Conservation (phyloP, 2,888 invertebrate genomes). For the Apotomis capreana region DNA sequence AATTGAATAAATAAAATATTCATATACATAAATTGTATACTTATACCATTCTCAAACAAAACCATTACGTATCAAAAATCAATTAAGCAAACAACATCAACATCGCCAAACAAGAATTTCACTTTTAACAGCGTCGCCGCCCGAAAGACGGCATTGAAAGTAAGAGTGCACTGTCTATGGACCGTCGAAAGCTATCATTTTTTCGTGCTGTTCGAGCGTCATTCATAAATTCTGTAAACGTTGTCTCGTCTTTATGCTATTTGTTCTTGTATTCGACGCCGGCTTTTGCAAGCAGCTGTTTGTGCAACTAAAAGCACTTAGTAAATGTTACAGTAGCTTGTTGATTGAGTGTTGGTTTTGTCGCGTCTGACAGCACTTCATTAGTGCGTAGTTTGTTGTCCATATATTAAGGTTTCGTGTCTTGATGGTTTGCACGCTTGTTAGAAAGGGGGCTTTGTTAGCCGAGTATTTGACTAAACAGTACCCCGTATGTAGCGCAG, state of each 20-base stretch:
- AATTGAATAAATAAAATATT: no score
- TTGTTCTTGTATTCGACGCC: neutral
- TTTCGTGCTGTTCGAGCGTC: constrained; percentile 29
- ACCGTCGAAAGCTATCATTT: constrained; percentile 31
- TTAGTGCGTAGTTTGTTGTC: constrained; percentile 33
- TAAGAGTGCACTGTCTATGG: constrained; percentile 31
- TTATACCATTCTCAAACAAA: no score
- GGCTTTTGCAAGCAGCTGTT: constrained; percentile 34
- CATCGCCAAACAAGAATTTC: constrained; percentile 51
- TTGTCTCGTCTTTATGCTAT: constrained; percentile 27
- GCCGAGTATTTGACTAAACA: constrained; percentile 8
- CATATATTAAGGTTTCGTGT: constrained; percentile 18
- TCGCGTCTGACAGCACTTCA: constrained; percentile 34
- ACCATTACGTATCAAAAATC: constrained; percentile 45
- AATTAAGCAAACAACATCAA: constrained; percentile 52
- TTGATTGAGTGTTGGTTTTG: constrained; percentile 36
- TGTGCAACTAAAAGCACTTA: constrained; percentile 41
- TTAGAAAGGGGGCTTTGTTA: constrained; percentile 15
- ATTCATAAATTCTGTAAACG: constrained; percentile 33
- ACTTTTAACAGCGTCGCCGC: constrained; percentile 46
- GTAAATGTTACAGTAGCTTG: constrained; percentile 39
- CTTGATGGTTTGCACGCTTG: constrained; percentile 11
- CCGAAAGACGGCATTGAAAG: constrained; percentile 24
- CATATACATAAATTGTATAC: no score
- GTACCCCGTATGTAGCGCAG: neutral